Base-by-base conservation (phyloP, 2,888 invertebrate species). In the Eristalinus aeneus region DNA sequence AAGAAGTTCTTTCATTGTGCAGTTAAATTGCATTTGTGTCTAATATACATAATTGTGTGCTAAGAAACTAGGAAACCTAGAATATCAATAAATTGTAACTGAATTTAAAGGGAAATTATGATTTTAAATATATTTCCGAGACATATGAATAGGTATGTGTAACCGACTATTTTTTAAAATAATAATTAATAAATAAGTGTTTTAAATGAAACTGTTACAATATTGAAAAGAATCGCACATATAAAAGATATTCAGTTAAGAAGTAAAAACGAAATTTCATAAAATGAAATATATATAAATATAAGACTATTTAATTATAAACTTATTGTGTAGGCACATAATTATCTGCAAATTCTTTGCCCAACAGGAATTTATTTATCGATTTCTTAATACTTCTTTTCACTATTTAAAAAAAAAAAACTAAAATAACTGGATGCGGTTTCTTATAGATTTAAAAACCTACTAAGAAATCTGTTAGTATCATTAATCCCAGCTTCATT, bases 101-200 rank as follows among this genome's bases (percentile, higher is more conserved):
- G 16, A 16, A 16, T 16, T 46, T 6, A n/a, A 6, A 16, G 8
- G 8, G 8, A 16, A 46, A 46, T 11, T 4, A 84, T 84, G 84
- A 75, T 84, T 27, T 84, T 84, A 34, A 75, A 79, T 36, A 79
- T 61, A 63, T 54, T 84, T 20, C 76, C 69, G 22, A 72, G 23
- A 31, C 73, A 80, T 32, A 68, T 77, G 31, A 60, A 63, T 54
- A 73, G 85, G 85, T 85, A 85, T 64, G 84, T 85, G 67, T 67
- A 54, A 54, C 4, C 2, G 9, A 39, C 11, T 58, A 12, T 60
- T 27, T 16, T 8, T 46, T 8, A 20, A 6, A 16, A 1, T 46
- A 46, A 16, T 6, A 16, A 16, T 16, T 16, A 46, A 16, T 8
- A 16, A 46, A 46, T 46, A 16, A 8, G 10, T 34, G n/a, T n/a